phyloP scores from a whole-genome alignment of 2,797 vertebrate genomes.

The Nyctalus aviator region DNA sequence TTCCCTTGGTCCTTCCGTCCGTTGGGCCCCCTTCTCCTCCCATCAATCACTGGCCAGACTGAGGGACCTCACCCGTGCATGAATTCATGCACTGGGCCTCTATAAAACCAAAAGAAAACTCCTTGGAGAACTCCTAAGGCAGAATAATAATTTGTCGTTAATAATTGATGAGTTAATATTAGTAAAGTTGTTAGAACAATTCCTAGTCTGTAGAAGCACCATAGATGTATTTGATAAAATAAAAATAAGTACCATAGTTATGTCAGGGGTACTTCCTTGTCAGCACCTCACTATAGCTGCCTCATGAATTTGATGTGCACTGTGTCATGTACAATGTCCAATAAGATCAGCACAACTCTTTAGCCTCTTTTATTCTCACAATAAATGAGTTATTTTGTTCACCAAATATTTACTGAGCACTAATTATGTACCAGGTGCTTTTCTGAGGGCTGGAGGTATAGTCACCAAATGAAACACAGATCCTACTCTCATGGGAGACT shows the following conservation, averaged over 20 bases:
- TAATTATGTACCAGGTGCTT: neutral
- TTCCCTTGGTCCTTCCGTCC: no score
- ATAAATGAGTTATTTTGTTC: neutral
- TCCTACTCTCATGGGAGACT: conserved; percentile 43
- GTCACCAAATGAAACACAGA: conserved; percentile 6
- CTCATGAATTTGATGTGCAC: neutral
- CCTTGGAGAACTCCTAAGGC: neutral
- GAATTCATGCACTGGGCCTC: neutral
- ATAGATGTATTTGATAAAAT: neutral
- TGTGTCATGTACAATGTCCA: neutral
- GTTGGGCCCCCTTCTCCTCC: no score
- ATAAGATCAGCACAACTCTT: neutral
- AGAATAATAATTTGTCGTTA: conserved; percentile 11
- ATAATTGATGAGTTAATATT: conserved; percentile 55
- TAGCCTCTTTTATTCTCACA: neutral
- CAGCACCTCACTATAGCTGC: neutral
- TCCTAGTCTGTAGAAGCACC: neutral
- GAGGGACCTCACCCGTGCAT: no score
- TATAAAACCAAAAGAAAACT: conserved; percentile 29
- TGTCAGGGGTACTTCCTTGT: neutral
- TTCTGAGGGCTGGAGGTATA: neutral
- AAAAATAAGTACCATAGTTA: neutral
- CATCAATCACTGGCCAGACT: no score
- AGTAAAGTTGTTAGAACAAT: neutral
- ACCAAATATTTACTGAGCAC: neutral